Conservation (phyloP, 2,888 invertebrate genomes). For the Dryococelus australis region DNA sequence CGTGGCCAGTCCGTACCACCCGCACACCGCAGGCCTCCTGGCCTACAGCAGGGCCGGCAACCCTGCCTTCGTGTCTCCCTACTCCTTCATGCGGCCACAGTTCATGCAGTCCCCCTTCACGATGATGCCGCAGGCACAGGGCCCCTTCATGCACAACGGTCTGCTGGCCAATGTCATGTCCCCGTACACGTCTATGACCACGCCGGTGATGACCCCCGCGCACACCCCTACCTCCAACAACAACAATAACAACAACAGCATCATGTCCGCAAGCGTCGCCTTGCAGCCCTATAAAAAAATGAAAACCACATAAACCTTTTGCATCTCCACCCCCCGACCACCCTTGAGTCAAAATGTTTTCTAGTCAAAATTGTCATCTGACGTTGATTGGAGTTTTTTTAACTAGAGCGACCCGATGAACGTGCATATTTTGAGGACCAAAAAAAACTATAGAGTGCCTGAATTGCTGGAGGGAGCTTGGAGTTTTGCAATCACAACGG, state of each 20-base stretch:
- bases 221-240: constrained; percentile 25
- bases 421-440: constrained; percentile 34
- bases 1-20: neutral
- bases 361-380: constrained; percentile 45
- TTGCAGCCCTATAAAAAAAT: constrained; percentile 90
- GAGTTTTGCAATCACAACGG: constrained; percentile 7
- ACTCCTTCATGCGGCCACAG: constrained; percentile 60
- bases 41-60: constrained; percentile 45
- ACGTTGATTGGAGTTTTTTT: constrained; percentile 38
- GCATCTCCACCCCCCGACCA: constrained; percentile 51
- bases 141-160: constrained; percentile 41
- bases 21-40: constrained; percentile 28
- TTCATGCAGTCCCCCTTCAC: constrained; percentile 35
- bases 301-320: constrained; percentile 78
- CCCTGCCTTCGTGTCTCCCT: constrained; percentile 56
- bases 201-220: constrained; percentile 48
- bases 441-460: constrained; percentile 35
- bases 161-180: constrained; percentile 53
- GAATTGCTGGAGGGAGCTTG: constrained; percentile 31
- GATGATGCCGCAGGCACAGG: constrained; percentile 38
- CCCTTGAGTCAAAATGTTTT: constrained; percentile 29
- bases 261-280: constrained; percentile 59
- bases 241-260: constrained; percentile 56
- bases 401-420: constrained; percentile 20
- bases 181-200: constrained; percentile 54